Evolutionary conservation across 2,888 invertebrate species (phyloP), one percentile per base, ranked within the genome.

Genomic region (Orchesellides sinensis): DNA sequence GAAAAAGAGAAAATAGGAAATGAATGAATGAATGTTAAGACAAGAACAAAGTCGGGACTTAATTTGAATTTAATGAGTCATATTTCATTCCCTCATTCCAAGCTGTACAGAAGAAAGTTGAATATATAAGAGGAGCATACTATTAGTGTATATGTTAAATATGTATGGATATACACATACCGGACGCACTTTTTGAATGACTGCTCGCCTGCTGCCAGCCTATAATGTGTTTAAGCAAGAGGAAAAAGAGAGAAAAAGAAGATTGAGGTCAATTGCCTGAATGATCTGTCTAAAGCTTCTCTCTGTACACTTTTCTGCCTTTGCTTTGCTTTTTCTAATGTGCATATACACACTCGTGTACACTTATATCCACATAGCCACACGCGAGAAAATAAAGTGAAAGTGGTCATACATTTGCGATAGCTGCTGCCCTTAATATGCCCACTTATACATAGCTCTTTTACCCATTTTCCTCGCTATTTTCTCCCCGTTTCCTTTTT

Each of bases 61-160:
- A 83, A 83, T 83, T 83, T 83, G 83, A 78, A 78, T 83, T 83
- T 83, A 83, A 83, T 83, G 83, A 83, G 83, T 73, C 83, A 83
- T 79, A 83, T 83, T 83, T 83, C 83, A 79, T 79, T 83, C 78
- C 35, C 25, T 45, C 68, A 23, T 61, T 52, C 61, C 49, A 35
- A 65, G 45, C 54, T 40, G 63, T 27, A 19, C 17, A 52, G 45
- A 19, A 59, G 69, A 32, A 47, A 52, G 65, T 56, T n/a, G 23
- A 17, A 63, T 29, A 14, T 29, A 73, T 19, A 29, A 54, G 6
- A 17, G 17, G 5, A 2, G 40, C 40, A 40, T 40, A n/a, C 40
- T n/a, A 40, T 40, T 2, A 10, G n/a, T 40, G 56, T 5, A 27
- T 23, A 8, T 23, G 23, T 8, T 4, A 54, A 10, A 56, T 17